phyloP scores from a whole-genome alignment of 2,797 vertebrate genomes.

The Bryconaethiops microstoma region DNA sequence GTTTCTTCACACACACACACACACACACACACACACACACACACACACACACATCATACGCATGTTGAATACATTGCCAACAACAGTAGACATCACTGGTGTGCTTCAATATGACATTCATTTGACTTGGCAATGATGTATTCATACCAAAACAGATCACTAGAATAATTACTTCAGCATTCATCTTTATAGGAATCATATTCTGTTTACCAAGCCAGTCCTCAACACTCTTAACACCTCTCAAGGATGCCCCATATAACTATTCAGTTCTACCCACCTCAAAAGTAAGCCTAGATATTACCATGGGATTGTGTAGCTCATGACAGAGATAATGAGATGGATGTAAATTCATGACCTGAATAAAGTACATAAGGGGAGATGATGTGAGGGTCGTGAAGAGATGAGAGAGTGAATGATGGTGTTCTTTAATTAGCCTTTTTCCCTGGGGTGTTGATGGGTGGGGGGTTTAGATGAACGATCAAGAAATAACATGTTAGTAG shows the following conservation, averaged over 20 bases:
- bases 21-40: too few relatives aligned
- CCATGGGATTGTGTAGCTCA: conserved; percentile 25
- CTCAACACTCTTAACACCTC: neutral
- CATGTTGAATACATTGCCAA: too few relatives aligned
- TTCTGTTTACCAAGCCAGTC: neutral
- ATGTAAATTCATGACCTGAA: conserved; percentile 41
- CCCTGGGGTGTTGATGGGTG: conserved; percentile 15
- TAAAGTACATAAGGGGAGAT: conserved; percentile 30
- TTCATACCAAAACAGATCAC: too few relatives aligned
- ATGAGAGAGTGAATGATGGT: conserved; percentile 13
- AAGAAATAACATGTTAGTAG: neutral
- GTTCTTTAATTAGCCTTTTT: conserved; percentile 44
- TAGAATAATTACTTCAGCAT: neutral
- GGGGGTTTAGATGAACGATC: neutral
- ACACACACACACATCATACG: too few relatives aligned
- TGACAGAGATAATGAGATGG: conserved; percentile 46
- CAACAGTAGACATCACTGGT: neutral
- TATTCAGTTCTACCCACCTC: neutral
- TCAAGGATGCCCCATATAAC: neutral
- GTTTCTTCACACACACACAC: too few relatives aligned
- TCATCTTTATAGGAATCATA: neutral
- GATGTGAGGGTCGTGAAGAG: conserved; percentile 7
- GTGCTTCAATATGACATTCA: neutral
- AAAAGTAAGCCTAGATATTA: conserved; percentile 26
- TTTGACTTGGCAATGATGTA: too few relatives aligned